Conservation (phyloP, 2,888 invertebrate genomes). For the Hartigia nigra region DNA sequence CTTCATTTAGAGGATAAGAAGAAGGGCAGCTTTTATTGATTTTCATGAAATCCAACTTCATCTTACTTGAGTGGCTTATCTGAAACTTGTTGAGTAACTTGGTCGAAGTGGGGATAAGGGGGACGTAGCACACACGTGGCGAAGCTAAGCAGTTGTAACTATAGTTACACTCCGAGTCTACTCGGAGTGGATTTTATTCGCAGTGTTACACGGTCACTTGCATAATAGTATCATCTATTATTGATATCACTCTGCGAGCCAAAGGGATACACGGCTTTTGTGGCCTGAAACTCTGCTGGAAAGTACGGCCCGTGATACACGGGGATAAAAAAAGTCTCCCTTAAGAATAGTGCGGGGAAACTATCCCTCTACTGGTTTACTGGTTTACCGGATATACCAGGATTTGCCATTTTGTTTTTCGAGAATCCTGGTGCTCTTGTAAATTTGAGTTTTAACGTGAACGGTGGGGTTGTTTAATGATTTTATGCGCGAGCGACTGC, state of each 20-base stretch:
- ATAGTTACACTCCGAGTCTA: no score
- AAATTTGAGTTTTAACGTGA: not conserved
- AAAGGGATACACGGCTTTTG: not conserved
- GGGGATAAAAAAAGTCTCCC: not conserved
- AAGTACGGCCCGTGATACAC: not conserved
- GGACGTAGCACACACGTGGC: not conserved
- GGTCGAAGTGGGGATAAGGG: not conserved
- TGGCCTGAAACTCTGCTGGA: not conserved
- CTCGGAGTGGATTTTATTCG: not conserved
- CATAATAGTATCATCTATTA: slow-evolving; percentile 35
- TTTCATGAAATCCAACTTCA: no score
- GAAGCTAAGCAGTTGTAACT: not conserved
- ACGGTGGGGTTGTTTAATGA: not conserved
- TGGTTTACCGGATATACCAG: not conserved
- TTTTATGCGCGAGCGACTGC: not conserved
- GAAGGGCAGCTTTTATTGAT: not conserved
- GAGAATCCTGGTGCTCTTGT: not conserved
- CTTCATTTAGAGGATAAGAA: not conserved
- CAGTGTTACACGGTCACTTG: not conserved
- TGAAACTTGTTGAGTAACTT: not conserved
- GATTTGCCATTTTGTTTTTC: not conserved
- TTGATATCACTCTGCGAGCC: slow-evolving; percentile 20
- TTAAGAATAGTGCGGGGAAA: not conserved
- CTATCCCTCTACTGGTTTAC: not conserved
- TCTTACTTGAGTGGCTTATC: not conserved